Conservation (phyloP, 2,797 vertebrate genomes). For the Malurus splendens region DNA sequence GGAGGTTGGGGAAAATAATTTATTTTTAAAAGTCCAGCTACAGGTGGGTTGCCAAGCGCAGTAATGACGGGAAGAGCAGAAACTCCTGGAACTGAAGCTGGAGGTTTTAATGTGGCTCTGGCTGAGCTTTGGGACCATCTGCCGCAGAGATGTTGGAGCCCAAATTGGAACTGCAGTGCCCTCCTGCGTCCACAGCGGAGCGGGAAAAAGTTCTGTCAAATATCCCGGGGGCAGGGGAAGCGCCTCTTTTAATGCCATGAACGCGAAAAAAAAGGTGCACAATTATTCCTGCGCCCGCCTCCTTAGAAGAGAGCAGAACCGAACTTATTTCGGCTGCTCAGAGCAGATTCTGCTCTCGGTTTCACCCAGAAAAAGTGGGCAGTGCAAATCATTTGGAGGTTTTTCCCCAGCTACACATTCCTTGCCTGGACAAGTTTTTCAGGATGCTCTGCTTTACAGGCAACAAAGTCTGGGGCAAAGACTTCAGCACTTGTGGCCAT, state of each 20-base stretch:
- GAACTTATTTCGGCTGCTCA: neutral
- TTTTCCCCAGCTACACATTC: neutral
- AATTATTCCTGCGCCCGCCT: rapidly evolving
- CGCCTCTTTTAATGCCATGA: rapidly evolving
- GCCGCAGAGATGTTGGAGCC: neutral
- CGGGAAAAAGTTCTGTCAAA: neutral
- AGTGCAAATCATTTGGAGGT: neutral
- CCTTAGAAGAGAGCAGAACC: neutral
- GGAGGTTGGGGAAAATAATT: neutral
- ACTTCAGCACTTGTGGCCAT: neutral
- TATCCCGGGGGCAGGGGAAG: rapidly evolving
- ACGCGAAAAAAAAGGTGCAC: neutral
- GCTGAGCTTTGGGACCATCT: neutral
- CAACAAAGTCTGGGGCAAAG: neutral
- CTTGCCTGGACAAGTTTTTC: neutral
- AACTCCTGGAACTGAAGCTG: neutral
- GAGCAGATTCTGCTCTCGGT: neutral
- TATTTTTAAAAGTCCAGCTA: neutral
- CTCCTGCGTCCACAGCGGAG: constrained; percentile 41
- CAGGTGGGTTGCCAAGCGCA: neutral
- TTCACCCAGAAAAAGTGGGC: neutral
- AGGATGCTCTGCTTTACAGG: neutral
- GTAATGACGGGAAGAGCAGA: neutral
- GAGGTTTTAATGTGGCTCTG: neutral
- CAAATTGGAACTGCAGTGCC: constrained; percentile 62